Percentiles rank a stretch among this genome's conserved stretches.
phyloP scores from a whole-genome alignment of 2,113 vertebrate genomes.

The Phylloscopus trochilus region DNA sequence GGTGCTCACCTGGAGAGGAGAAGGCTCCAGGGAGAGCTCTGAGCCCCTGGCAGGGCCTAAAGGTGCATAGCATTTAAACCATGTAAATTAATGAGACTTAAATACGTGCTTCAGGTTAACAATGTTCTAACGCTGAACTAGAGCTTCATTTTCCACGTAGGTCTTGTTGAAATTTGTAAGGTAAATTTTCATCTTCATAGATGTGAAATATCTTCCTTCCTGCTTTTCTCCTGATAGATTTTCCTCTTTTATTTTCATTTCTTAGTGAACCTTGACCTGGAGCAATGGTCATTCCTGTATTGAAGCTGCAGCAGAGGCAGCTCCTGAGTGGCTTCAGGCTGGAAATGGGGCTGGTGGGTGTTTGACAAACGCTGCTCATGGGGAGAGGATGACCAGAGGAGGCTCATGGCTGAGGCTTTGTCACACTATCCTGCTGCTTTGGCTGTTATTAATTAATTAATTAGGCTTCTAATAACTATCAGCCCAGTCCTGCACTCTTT shows the following conservation, averaged over 20 bases:
- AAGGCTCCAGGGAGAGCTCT: neutral
- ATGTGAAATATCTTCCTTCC: neutral
- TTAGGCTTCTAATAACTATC: neutral
- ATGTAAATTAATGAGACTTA: neutral
- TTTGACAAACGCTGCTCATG: rapidly evolving
- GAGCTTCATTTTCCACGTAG: slow-evolving; percentile 14
- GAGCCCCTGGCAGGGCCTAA: neutral
- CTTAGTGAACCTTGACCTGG: slow-evolving; percentile 19
- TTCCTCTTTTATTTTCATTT: slow-evolving; percentile 24
- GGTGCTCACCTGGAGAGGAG: neutral
- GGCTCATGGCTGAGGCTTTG: neutral
- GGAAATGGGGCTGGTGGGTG: neutral
- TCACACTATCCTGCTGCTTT: neutral
- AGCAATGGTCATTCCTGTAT: slow-evolving; percentile 6
- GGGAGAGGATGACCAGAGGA: neutral
- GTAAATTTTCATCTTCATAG: neutral
- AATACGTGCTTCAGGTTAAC: neutral
- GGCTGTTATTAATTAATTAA: neutral
- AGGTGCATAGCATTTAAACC: neutral
- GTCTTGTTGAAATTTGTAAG: neutral
- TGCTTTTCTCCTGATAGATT: neutral
- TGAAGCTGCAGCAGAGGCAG: slow-evolving; percentile 20
- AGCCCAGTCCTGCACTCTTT: neutral
- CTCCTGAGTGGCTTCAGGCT: neutral
- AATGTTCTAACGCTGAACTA: neutral